A percentile compares a stretch with the other conserved stretches of the same genome.
phyloP scores from a whole-genome alignment of 2,797 vertebrate species.

The Lepilemur ruficaudatus region DNA sequence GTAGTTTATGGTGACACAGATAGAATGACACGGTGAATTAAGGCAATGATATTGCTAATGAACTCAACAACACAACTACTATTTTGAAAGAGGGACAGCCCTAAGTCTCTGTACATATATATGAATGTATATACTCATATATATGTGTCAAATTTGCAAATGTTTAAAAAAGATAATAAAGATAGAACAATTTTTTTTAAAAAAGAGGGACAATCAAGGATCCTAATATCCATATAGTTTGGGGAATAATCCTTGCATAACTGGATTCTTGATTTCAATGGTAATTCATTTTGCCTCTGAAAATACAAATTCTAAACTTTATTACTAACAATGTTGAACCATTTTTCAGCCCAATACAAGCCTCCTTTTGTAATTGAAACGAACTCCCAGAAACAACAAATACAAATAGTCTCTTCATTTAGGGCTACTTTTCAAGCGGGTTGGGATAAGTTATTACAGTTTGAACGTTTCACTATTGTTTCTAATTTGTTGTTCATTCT shows the following conservation, averaged over 20 bases:
- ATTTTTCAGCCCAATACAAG: constrained; percentile 52
- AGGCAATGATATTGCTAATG: not conserved
- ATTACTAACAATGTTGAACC: not conserved
- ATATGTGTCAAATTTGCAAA: no score
- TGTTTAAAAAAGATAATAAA: no score
- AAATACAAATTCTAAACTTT: constrained; percentile 19
- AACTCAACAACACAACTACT: not conserved
- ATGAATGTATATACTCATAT: no score
- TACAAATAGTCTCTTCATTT: not conserved
- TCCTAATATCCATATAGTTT: not conserved
- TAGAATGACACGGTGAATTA: not conserved
- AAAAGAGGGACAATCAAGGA: not conserved
- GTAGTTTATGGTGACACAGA: not conserved
- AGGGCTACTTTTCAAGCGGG: constrained; percentile 58
- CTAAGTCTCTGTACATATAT: no score
- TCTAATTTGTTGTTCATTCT: constrained; percentile 88
- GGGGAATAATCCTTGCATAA: not conserved
- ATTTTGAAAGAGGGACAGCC: not conserved
- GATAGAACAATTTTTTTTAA: no score
- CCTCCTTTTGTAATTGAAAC: constrained; percentile 16
- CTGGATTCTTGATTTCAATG: not conserved
- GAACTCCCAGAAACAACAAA: constrained; percentile 26
- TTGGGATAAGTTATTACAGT: constrained; percentile 71
- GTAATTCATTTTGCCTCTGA: not conserved
- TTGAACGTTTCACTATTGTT: constrained; percentile 82